phyloP scores from a whole-genome alignment of 2,797 vertebrate genomes.

The Paratrypauchen microcephalus region DNA sequence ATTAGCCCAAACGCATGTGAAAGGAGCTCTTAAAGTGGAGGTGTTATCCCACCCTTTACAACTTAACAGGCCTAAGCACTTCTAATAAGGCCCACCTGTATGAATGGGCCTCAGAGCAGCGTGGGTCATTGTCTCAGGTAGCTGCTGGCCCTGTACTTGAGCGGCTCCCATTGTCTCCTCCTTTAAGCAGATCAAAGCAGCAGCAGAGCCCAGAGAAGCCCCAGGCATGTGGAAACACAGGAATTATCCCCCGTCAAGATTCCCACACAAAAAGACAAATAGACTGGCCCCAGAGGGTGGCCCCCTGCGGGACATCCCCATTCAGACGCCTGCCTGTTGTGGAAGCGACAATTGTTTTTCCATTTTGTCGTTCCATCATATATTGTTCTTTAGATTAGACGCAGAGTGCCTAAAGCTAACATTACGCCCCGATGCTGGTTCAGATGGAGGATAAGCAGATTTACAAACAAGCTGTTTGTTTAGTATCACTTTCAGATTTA shows the following conservation, averaged over 20 bases:
- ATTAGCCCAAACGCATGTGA: constrained; percentile 70
- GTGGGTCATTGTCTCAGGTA: constrained; percentile 75
- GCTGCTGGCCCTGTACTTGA: constrained; percentile 69
- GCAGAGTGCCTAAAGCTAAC: constrained; percentile 31
- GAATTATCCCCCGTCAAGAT: constrained; percentile 62
- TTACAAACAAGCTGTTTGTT: constrained; percentile 1
- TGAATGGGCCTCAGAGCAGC: constrained; percentile 66
- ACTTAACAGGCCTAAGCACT: constrained; percentile 71
- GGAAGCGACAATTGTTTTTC: constrained; percentile 59
- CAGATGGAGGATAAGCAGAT: constrained; percentile 18
- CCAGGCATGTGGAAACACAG: constrained; percentile 68
- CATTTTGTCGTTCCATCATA: constrained; percentile 50
- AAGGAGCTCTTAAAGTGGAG: constrained; percentile 66
- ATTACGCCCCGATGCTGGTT: constrained; percentile 19
- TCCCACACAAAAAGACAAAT: constrained; percentile 74
- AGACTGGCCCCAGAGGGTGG: constrained; percentile 58
- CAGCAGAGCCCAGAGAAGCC: constrained; percentile 76
- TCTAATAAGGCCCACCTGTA: constrained; percentile 67
- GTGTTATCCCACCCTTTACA: constrained; percentile 62
- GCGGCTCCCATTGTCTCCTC: constrained; percentile 69
- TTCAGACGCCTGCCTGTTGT: constrained; percentile 54
- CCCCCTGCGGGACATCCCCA: constrained; percentile 64
- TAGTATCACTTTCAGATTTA: constrained; percentile 10
- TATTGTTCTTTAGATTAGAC: constrained; percentile 55
- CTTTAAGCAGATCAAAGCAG: constrained; percentile 79